Base-by-base conservation (phyloP, 2,113 vertebrate genomes). In the Sula dactylatra region DNA sequence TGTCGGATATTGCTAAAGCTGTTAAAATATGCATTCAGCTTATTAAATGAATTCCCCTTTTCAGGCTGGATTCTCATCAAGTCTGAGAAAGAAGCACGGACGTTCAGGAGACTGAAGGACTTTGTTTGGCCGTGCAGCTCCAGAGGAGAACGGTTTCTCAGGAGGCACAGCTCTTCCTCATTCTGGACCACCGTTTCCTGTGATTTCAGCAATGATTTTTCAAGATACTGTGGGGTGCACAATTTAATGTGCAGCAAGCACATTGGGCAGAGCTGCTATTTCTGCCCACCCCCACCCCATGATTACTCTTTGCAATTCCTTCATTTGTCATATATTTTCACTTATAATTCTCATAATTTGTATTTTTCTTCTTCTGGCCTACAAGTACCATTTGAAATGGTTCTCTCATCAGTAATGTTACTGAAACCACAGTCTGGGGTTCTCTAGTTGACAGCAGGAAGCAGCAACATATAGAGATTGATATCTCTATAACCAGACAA, bases 171-270 rank as follows among this genome's bases (percentile, higher is more conserved):
- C 52, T 91, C 86, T 89, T 96, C 86, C 88, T 94, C 72, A 58
- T 86, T 89, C 81, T 82, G 50, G 84, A 70, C 47, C 69, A 94
- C 21, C 31, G 27, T 73, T 94, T 95, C 95, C 96, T 94, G 59
- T 71, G 86, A 91, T 89, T 94, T 87, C 69, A 64, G 86, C 38
- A 79, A 55, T 19, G 81, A 93, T 95, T 89, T 89, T 84, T 70
- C 29, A 67, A 80, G 89, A 74, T 64, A 47, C 36, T 6, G 8
- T 3, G 4, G 50, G 47, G n/a, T 45, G 10, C 42, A 56, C 8
- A 66, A 61, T 40, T 49, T 36, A 50, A 59, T 8, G 1, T 83
- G 42, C 54, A 91, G 49, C 36, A 88, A 81, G n/a, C 50, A 71
- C 4, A 0, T 16, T 40, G 45, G 16, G 42, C 64, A 73, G 76